phyloP scores from a whole-genome alignment of 2,888 invertebrate species.

The Elegia similella region DNA sequence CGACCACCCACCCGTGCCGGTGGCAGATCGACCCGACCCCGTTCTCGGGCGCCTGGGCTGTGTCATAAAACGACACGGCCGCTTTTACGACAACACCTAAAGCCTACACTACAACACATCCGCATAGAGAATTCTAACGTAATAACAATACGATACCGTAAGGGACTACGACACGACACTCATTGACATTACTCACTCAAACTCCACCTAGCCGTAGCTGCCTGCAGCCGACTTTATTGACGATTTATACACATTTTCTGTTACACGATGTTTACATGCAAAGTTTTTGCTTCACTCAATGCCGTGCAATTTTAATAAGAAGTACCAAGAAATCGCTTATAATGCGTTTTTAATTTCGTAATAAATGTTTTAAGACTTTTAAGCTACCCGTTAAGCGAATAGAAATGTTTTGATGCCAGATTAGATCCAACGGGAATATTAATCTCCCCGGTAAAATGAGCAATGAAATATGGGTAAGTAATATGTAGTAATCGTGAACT shows the following conservation, averaged over 20 bases:
- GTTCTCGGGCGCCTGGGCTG: slow-evolving; percentile 39
- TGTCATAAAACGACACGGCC: slow-evolving; percentile 60
- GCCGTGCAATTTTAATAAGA: no score
- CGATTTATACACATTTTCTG: neutral
- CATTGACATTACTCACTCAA: slow-evolving; percentile 52
- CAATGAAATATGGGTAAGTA: no score
- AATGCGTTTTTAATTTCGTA: no score
- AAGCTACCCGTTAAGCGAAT: no score
- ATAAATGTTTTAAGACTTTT: no score
- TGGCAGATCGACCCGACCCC: slow-evolving; percentile 41
- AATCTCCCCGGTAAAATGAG: no score
- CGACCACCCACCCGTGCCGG: slow-evolving; percentile 66
- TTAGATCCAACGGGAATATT: no score
- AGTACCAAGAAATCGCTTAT: no score
- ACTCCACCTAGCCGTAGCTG: slow-evolving; percentile 19
- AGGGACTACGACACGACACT: slow-evolving; percentile 56
- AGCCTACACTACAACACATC: slow-evolving; percentile 40
- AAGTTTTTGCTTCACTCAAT: no score
- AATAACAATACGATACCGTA: slow-evolving; percentile 44
- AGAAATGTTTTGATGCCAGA: no score
- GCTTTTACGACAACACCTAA: slow-evolving; percentile 60
- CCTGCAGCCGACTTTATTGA: neutral
- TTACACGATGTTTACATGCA: neutral
- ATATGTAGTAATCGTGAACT: neutral
- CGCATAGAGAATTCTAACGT: slow-evolving; percentile 42